A percentile compares a stretch with the other conserved stretches of the same genome.
Evolutionary conservation across 1,140 invertebrate genomes (phyloP).

Genomic region (Ips nitidus): DNA sequence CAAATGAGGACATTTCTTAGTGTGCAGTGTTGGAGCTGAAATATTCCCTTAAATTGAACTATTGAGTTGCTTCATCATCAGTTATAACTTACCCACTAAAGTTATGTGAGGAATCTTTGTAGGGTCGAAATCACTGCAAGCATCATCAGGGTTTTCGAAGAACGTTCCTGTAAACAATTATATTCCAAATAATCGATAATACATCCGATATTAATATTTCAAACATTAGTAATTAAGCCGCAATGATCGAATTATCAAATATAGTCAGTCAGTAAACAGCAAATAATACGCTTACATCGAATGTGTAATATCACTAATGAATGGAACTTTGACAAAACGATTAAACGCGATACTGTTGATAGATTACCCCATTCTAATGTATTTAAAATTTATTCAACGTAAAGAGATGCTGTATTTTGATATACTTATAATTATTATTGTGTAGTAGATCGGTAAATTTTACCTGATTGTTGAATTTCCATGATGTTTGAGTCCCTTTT

Average conservation of each 20-base stretch:
- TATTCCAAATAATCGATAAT: no score
- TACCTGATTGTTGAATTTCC: slow-evolving; percentile 67
- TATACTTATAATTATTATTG: neutral
- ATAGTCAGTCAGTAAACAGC: neutral
- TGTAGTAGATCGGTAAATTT: neutral
- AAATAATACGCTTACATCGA: neutral
- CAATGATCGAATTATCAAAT: slow-evolving; percentile 7
- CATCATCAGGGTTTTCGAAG: slow-evolving; percentile 60
- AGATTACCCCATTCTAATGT: neutral
- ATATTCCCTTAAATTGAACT: no score
- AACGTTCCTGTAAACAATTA: slow-evolving; percentile 9
- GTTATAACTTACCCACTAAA: slow-evolving; percentile 73
- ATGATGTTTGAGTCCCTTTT: slow-evolving; percentile 77
- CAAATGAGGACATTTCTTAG: slow-evolving; percentile 67
- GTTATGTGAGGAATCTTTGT: slow-evolving; percentile 76
- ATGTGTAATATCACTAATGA: neutral
- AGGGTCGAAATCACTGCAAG: slow-evolving; percentile 60
- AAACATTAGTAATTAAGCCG: slow-evolving; percentile 9
- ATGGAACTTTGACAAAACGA: neutral
- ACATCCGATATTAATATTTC: slow-evolving; percentile 4
- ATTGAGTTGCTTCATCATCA: neutral
- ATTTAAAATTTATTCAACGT: neutral
- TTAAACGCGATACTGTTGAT: neutral
- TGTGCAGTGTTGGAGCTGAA: slow-evolving; percentile 64
- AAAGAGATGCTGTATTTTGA: no score